These are phyloP conservation scores for Rhopalosiphum maidis DNA, from an alignment of 1,140 invertebrate species.

Conservation along the genomic window DNA sequence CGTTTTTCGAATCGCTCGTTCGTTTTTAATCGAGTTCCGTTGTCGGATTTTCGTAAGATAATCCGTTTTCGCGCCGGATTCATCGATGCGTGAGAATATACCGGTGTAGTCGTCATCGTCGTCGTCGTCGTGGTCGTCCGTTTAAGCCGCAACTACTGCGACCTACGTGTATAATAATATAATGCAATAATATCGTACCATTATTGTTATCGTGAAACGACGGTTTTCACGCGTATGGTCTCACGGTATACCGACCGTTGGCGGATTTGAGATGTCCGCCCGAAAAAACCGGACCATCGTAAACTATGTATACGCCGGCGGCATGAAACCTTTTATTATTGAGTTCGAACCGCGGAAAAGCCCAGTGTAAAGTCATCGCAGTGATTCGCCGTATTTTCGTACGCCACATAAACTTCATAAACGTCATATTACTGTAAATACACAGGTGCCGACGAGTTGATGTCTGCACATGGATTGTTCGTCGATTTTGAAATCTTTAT, in stretches of 20 bases:
- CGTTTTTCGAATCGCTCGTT: not conserved
- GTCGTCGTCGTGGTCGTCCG: not conserved
- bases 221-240: not conserved
- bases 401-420: not conserved
- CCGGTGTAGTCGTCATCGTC: not conserved
- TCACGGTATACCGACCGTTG: not conserved
- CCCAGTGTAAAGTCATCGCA: not conserved
- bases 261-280: not conserved
- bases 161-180: too few relatives aligned
- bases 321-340: not conserved
- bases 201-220: not conserved
- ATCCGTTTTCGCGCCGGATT: not conserved
- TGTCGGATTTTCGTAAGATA: conserved; percentile 3
- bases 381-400: not conserved
- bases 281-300: not conserved
- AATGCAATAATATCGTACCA: not conserved
- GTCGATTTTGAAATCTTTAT: not conserved
- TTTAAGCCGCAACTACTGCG: not conserved
- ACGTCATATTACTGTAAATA: not conserved
- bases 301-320: too few relatives aligned
- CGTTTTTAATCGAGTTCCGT: not conserved
- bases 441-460: not conserved
- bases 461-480: not conserved
- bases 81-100: not conserved
- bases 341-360: not conserved